Base-by-base conservation (phyloP, 2,888 invertebrate species). In the Meloe dianella region DNA sequence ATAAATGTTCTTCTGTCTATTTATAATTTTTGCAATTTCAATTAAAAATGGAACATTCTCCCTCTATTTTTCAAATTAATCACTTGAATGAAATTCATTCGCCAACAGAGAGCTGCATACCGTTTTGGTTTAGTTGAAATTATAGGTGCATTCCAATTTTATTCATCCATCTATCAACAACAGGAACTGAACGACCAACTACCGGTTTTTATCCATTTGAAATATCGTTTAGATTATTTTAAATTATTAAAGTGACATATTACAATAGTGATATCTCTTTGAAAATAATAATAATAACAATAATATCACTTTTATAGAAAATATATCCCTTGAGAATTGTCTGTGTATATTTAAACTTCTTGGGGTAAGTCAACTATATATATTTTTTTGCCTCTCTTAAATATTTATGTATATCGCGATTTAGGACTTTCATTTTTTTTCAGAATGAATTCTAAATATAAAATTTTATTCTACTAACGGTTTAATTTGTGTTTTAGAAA, bases 101-200 rank as follows among this genome's bases (percentile, higher is more conserved):
- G 63, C 65, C 68, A 65, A 47, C 32, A 32, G 63, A 65, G 65
- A 62, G 65, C n/a, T n/a, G 68, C 68, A 64, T 47, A 20, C 47
- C 64, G 66, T 63, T 63, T 66, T 63, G 66, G 66, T 60, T 56
- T 66, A 61, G 59, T 67, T 64, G 63, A 68, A 38, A 38, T 32
- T 32, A 32, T 68, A 51, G 51, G 20, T 51, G 63, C 65, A 68
- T 68, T 68, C 63, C 68, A 65, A 68, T 68, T 68, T 68, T 63
- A 65, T 68, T 68, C 68, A 63, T 60, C 68, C 38, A 65, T 63
- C 65, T 60, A 60, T 57, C 47, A 9, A 47, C 17, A 47, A 20
- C 64, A 67, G 67, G 64, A 67, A 68, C 64, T 59, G 27, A 68
- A 51, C 8, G 17, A 41, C 17, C 17, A 20, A 51, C 51, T 51